These are phyloP conservation scores for Drosophila leontia DNA, from an alignment of 1,140 invertebrate species.

Conservation along the genomic window DNA sequence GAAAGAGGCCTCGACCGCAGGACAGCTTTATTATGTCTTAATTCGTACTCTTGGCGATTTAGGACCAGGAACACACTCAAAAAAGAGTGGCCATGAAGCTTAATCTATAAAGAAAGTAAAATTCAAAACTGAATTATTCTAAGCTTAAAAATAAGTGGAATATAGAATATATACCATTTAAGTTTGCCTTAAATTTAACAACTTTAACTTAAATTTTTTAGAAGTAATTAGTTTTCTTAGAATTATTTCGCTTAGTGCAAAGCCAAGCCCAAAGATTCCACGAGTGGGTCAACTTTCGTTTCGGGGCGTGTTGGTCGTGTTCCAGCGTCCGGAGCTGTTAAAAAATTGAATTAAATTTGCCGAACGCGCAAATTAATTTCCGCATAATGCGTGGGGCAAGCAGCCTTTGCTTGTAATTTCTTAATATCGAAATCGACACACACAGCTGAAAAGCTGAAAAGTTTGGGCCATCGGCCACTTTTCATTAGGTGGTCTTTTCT, in stretches of 20 bases:
- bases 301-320: conserved; percentile 43
- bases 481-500: conserved; percentile 73
- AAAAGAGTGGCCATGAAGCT: neutral
- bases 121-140: neutral
- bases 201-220: too few relatives aligned
- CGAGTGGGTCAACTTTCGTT: conserved; percentile 80
- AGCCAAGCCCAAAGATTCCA: conserved; percentile 19
- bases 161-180: neutral
- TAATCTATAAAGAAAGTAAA: neutral
- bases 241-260: neutral
- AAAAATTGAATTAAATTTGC: conserved; percentile 77
- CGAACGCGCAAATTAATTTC: conserved; percentile 68
- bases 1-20: conserved; percentile 19
- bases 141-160: too few relatives aligned
- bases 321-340: conserved; percentile 36
- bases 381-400: conserved; percentile 70
- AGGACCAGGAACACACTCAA: neutral
- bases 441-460: conserved; percentile 50
- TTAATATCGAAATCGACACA: conserved; percentile 67
- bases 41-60: conserved; percentile 63
- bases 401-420: conserved; percentile 60
- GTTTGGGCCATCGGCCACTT: conserved; percentile 31
- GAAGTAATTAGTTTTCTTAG: neutral
- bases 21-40: conserved; percentile 84
- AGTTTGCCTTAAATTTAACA: too few relatives aligned